Conservation (phyloP, 2,888 invertebrate species). For the Cheilosia impressa region DNA sequence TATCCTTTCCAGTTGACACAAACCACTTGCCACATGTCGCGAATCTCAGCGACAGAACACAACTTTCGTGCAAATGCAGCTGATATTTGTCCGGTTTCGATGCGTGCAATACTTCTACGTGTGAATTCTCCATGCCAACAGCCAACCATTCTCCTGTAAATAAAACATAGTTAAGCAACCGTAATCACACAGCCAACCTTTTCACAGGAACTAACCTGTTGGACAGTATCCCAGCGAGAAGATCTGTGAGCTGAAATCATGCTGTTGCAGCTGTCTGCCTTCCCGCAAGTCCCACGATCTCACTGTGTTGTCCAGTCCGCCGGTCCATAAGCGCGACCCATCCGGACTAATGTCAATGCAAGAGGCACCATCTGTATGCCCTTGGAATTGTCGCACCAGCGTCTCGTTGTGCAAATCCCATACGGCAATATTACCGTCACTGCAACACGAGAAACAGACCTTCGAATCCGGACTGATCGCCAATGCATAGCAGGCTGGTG, state of each 20-base stretch:
- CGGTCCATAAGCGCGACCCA: slow-evolving; percentile 95
- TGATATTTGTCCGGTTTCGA: slow-evolving; percentile 98
- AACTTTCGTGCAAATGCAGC: slow-evolving; percentile 97
- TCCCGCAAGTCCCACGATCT: slow-evolving; percentile 98
- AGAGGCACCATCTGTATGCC: slow-evolving; percentile 98
- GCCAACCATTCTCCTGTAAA: slow-evolving; percentile 94
- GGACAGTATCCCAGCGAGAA: slow-evolving; percentile 96
- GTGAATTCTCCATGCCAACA: slow-evolving; percentile 99
- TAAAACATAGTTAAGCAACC: slow-evolving; percentile 83
- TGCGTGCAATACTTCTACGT: slow-evolving; percentile 96
- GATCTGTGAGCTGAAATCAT: slow-evolving; percentile 96
- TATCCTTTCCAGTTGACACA: slow-evolving; percentile 99
- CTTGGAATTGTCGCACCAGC: slow-evolving; percentile 95
- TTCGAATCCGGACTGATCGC: slow-evolving; percentile 98
- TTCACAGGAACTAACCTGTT: slow-evolving; percentile 85
- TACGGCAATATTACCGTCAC: slow-evolving; percentile 98
- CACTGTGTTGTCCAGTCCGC: slow-evolving; percentile 98
- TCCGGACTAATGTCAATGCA: slow-evolving; percentile 98
- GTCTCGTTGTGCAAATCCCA: slow-evolving; percentile 97
- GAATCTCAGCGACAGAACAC: slow-evolving; percentile 97
- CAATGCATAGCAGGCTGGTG: slow-evolving; percentile 98
- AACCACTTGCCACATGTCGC: slow-evolving; percentile 99
- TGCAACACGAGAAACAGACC: slow-evolving; percentile 99
- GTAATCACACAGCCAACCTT: slow-evolving; percentile 86
- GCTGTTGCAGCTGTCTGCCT: slow-evolving; percentile 96